These are phyloP conservation scores for Hermodice carunculata DNA, from an alignment of 2,888 invertebrate species.

Conservation along the genomic window DNA sequence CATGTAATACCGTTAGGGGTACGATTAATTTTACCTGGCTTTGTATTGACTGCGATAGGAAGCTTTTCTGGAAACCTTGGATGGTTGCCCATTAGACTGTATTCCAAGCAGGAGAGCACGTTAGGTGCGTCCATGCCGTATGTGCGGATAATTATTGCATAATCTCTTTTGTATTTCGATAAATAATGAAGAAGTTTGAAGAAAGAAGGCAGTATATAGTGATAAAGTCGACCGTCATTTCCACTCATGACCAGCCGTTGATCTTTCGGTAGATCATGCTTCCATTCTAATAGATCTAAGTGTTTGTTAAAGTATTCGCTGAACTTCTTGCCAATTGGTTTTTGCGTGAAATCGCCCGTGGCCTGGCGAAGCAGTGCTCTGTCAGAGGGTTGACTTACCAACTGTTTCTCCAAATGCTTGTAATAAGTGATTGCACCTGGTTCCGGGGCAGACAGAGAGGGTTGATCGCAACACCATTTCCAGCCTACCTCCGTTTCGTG, in stretches of 20 bases:
- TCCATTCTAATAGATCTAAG: slow-evolving; percentile 56
- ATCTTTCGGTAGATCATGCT: slow-evolving; percentile 32
- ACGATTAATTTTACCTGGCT: slow-evolving; percentile 51
- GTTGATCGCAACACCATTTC: slow-evolving; percentile 58
- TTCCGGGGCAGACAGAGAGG: slow-evolving; percentile 55
- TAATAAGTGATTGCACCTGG: slow-evolving; percentile 59
- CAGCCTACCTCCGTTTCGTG: slow-evolving; percentile 48
- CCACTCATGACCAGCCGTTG: slow-evolving; percentile 53
- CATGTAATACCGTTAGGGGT: slow-evolving; percentile 4
- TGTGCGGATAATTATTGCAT: slow-evolving; percentile 63
- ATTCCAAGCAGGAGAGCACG: slow-evolving; percentile 26
- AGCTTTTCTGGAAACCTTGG: slow-evolving; percentile 52
- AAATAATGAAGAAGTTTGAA: slow-evolving; percentile 59
- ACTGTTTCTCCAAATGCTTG: slow-evolving; percentile 60
- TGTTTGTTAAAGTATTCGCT: slow-evolving; percentile 55
- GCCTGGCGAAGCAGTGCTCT: slow-evolving; percentile 55
- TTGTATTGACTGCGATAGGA: slow-evolving; percentile 46
- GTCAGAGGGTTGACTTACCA: slow-evolving; percentile 58
- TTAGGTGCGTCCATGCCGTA: slow-evolving; percentile 66
- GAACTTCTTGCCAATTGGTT: slow-evolving; percentile 55
- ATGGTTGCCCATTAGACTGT: slow-evolving; percentile 45
- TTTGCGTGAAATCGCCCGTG: slow-evolving; percentile 65
- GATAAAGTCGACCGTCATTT: slow-evolving; percentile 57
- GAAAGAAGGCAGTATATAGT: slow-evolving; percentile 66
- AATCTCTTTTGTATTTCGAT: slow-evolving; percentile 52